These are phyloP conservation scores for Carposina sasakii DNA, from an alignment of 1,140 invertebrate species.

Conservation along the genomic window DNA sequence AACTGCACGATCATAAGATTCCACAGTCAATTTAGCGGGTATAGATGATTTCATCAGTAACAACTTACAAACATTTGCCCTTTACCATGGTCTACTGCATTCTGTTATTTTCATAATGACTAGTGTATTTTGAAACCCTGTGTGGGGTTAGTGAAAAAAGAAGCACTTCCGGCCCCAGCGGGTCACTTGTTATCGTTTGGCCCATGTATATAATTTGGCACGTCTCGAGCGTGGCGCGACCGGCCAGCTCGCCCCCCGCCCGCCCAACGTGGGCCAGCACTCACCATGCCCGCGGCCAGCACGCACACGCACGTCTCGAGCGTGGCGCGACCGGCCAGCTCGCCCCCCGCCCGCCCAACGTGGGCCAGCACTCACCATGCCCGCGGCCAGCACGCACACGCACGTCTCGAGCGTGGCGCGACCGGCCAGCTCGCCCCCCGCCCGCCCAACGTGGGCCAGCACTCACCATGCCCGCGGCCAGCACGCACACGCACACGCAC, in stretches of 20 bases:
- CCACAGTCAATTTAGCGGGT: too few species aligned
- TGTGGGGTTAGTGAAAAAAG: too few species aligned
- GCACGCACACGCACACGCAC: neutral
- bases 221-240: slow-evolving; percentile 91
- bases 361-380: slow-evolving; percentile 79
- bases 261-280: slow-evolving; percentile 74
- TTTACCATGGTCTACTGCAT: too few species aligned
- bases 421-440: slow-evolving; percentile 89
- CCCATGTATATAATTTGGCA: too few species aligned
- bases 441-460: slow-evolving; percentile 73
- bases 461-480: slow-evolving; percentile 55
- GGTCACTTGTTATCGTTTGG: too few species aligned
- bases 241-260: slow-evolving; percentile 88
- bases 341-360: slow-evolving; percentile 79
- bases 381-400: slow-evolving; percentile 86
- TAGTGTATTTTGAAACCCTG: too few species aligned
- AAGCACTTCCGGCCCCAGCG: too few species aligned
- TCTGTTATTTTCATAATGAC: too few species aligned
- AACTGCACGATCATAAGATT: too few species aligned
- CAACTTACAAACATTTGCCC: too few species aligned
- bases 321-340: slow-evolving; percentile 91
- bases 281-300: slow-evolving; percentile 84
- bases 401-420: slow-evolving; percentile 93
- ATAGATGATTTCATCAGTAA: too few species aligned
- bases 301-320: slow-evolving; percentile 93